These are phyloP conservation scores for Liasis olivaceus DNA, from an alignment of 2,797 vertebrate species.

Conservation along the genomic window DNA sequence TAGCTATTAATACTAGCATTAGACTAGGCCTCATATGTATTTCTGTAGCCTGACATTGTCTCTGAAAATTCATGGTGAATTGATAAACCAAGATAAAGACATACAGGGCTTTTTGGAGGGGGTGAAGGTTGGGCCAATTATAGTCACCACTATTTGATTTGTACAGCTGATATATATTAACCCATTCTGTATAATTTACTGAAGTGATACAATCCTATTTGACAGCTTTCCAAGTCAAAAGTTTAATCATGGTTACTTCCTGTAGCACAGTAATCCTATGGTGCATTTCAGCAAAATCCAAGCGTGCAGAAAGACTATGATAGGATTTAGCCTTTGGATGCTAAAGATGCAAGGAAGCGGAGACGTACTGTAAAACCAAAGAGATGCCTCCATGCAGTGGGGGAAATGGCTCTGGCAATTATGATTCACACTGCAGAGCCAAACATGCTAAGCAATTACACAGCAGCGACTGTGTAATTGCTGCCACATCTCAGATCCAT, in stretches of 20 bases:
- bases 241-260: background rate
- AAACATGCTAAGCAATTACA: background rate
- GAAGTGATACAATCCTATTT: background rate
- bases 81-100: background rate
- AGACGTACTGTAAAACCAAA: background rate
- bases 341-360: background rate
- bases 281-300: background rate
- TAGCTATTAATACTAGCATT: background rate
- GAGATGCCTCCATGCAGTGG: constrained; percentile 1
- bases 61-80: background rate
- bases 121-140: background rate
- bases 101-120: background rate
- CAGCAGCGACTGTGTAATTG: background rate
- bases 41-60: background rate
- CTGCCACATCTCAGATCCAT: background rate
- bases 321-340: background rate
- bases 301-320: background rate
- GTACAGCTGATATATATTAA: background rate
- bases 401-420: constrained; percentile 27
- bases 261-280: background rate
- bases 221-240: background rate
- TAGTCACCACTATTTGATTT: background rate
- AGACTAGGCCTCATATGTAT: background rate
- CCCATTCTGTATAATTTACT: background rate
- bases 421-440: constrained; percentile 42